Conservation (phyloP, 1,140 invertebrate genomes). For the Drosophila sp. region DNA sequence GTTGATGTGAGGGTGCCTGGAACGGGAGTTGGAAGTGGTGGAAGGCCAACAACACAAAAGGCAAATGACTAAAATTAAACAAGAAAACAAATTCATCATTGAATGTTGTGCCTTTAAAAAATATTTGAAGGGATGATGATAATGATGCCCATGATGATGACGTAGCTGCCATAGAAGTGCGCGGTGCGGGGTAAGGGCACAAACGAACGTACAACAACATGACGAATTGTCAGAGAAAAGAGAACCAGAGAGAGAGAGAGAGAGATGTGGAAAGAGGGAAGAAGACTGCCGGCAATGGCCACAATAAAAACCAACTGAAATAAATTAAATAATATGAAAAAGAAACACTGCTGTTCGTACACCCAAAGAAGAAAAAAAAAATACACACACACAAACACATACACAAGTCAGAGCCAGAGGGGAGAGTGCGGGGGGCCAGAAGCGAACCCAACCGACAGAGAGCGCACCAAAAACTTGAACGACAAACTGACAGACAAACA, state of each 20-base stretch:
- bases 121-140: conserved; percentile 62
- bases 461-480: conserved; percentile 50
- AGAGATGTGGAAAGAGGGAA: neutral
- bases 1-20: conserved; percentile 41
- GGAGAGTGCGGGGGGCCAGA: neutral
- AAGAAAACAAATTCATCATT: conserved; percentile 75
- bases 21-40: conserved; percentile 11
- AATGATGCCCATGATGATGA: conserved; percentile 17
- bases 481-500: conserved; percentile 41
- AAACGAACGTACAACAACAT: conserved; percentile 11
- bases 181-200: neutral
- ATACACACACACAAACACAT: neutral
- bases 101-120: conserved; percentile 65
- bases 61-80: conserved; percentile 76
- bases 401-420: conserved; percentile 8
- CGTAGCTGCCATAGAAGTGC: neutral
- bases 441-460: conserved; percentile 41
- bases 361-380: conserved; percentile 64
- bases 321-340: conserved; percentile 81
- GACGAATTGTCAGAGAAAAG: conserved; percentile 11
- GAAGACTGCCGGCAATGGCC: conserved; percentile 44
- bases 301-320: conserved; percentile 78
- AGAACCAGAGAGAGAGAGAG: conserved; percentile 14
- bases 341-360: conserved; percentile 63
- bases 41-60: conserved; percentile 41